Conservation (phyloP, 2,797 vertebrate species). For the Chlorospingus semifuscus region DNA sequence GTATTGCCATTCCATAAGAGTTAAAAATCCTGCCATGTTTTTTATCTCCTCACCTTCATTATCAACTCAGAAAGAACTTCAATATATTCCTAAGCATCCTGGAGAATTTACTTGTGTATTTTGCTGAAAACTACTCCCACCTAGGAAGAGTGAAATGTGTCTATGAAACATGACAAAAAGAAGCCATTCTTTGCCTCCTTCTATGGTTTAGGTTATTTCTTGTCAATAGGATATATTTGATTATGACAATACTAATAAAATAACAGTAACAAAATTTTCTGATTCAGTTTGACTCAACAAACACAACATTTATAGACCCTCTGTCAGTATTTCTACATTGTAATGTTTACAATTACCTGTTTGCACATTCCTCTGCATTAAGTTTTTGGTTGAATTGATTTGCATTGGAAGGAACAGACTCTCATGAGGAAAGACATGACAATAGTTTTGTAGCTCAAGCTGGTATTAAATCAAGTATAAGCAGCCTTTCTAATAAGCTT, state of each 20-base stretch:
- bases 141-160: background rate
- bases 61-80: background rate
- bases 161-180: background rate
- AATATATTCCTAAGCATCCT: background rate
- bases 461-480: slow-evolving; percentile 58
- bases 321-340: background rate
- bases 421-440: background rate
- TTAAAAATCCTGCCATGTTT: background rate
- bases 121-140: background rate
- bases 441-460: slow-evolving; percentile 24
- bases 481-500: slow-evolving; percentile 58
- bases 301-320: background rate
- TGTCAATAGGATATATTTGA: background rate
- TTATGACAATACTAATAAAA: background rate
- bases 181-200: background rate
- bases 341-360: background rate
- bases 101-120: slow-evolving; percentile 3
- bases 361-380: background rate
- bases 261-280: background rate
- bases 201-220: background rate
- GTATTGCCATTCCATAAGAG: background rate
- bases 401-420: background rate
- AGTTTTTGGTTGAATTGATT: slow-evolving; percentile 33
- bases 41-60: background rate
- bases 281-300: background rate